Evolutionary conservation across 2,888 invertebrate genomes (phyloP).

Genomic region (Eupithecia tripunctaria): DNA sequence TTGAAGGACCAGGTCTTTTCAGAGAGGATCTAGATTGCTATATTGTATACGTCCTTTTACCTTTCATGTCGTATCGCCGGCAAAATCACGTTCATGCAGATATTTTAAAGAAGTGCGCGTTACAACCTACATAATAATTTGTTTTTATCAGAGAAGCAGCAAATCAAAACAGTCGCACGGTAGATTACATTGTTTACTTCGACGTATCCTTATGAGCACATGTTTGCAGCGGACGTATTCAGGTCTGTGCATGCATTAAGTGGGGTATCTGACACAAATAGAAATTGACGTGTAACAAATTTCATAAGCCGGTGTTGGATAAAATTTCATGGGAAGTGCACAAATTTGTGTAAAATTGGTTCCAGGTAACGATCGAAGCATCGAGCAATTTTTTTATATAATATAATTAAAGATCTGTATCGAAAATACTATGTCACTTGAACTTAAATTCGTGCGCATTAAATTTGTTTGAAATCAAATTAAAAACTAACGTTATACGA

Average conservation of each 20-base stretch:
- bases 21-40: conserved; percentile 12
- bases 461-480: neutral
- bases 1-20: conserved; percentile 10
- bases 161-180: conserved; percentile 68
- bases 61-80: neutral
- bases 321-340: neutral
- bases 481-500: neutral
- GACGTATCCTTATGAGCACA: conserved; percentile 53
- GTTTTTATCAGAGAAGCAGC: conserved; percentile 27
- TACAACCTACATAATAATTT: neutral
- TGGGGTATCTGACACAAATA: neutral
- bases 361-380: neutral
- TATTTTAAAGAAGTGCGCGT: too few relatives aligned
- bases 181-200: conserved; percentile 54
- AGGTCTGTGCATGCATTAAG: conserved; percentile 4
- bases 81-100: conserved; percentile 2
- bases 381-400: neutral
- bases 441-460: neutral
- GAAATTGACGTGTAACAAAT: neutral
- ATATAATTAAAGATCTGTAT: neutral
- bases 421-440: neutral
- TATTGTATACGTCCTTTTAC: neutral
- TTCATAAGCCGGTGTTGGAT: neutral
- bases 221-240: conserved; percentile 48
- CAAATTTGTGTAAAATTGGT: neutral